Evolutionary conservation across 2,888 invertebrate genomes (phyloP).

Genomic region (Pristionchus fissidentatus): DNA sequence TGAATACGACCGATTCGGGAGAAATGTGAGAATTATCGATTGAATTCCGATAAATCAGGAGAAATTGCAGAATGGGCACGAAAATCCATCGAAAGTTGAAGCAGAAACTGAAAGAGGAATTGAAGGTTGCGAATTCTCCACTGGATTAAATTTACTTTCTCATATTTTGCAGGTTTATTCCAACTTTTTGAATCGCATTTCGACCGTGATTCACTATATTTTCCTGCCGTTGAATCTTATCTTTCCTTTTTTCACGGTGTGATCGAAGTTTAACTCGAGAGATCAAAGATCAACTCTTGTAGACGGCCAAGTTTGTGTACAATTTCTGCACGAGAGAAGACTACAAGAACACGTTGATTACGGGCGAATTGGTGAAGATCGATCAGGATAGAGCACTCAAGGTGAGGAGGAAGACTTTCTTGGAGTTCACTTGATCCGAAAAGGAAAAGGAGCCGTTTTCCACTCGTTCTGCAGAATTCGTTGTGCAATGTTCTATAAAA

Average conservation of each 20-base stretch:
- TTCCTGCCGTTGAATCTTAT: conserved; percentile 23
- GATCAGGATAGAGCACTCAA: conserved; percentile 61
- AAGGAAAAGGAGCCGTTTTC: too few species aligned
- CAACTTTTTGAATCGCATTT: conserved; percentile 13
- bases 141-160: not conserved
- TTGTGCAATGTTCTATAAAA: too few species aligned
- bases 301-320: conserved; percentile 60
- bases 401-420: not conserved
- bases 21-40: not conserved
- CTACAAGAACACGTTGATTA: conserved; percentile 64
- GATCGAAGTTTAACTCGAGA: not conserved
- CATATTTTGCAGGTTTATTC: conserved; percentile 12
- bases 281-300: not conserved
- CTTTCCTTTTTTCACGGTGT: conserved; percentile 25
- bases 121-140: conserved; percentile 3
- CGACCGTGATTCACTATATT: not conserved
- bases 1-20: not conserved
- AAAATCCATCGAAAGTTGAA: conserved; percentile 3
- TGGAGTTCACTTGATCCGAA: too few species aligned
- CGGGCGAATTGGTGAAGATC: conserved; percentile 62
- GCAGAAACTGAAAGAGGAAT: conserved; percentile 4
- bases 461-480: not conserved
- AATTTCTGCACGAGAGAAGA: conserved; percentile 60
- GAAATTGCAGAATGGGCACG: not conserved
- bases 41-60: not conserved